Evolutionary conservation across 1,140 invertebrate genomes (phyloP).

Genomic region (Colletes gigas): DNA sequence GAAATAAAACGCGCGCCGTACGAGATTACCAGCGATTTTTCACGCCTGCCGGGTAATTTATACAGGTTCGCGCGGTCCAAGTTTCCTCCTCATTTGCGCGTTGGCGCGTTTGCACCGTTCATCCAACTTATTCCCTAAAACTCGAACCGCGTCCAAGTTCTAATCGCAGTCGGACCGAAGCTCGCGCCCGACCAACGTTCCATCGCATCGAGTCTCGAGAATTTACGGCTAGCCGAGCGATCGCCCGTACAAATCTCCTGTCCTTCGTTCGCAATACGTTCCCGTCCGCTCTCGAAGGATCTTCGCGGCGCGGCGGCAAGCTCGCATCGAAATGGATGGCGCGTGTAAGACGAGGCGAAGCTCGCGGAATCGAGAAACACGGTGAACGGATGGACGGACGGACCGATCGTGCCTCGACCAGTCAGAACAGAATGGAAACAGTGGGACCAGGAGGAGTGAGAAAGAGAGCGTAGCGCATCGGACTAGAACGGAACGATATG

Average conservation of each 20-base stretch:
- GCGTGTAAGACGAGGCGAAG: slow-evolving; percentile 32
- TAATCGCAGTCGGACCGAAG: no score
- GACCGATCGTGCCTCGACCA: background rate
- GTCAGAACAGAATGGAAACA: background rate
- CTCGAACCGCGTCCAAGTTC: background rate
- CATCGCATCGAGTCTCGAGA: background rate
- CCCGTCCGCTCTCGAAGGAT: slow-evolving; percentile 39
- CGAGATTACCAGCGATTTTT: slow-evolving; percentile 48
- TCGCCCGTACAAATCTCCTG: slow-evolving; percentile 26
- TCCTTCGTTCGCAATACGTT: slow-evolving; percentile 28
- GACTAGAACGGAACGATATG: slow-evolving; percentile 11
- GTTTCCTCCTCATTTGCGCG: background rate
- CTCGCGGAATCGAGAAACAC: slow-evolving; percentile 50
- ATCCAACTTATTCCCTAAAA: background rate
- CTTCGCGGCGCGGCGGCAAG: slow-evolving; percentile 8
- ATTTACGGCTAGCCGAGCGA: slow-evolving; percentile 46
- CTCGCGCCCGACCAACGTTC: slow-evolving; percentile 23
- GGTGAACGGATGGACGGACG: background rate
- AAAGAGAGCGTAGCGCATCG: slow-evolving; percentile 10
- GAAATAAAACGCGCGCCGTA: slow-evolving; percentile 39
- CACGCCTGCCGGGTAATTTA: slow-evolving; percentile 35
- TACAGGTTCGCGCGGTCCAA: background rate
- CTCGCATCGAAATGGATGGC: slow-evolving; percentile 51
- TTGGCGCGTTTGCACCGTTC: background rate
- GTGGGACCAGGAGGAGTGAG: background rate